Percentiles rank a stretch among this genome's conserved stretches.
Conservation (phyloP, 2,888 invertebrate genomes). For the Orthosia cruda region DNA sequence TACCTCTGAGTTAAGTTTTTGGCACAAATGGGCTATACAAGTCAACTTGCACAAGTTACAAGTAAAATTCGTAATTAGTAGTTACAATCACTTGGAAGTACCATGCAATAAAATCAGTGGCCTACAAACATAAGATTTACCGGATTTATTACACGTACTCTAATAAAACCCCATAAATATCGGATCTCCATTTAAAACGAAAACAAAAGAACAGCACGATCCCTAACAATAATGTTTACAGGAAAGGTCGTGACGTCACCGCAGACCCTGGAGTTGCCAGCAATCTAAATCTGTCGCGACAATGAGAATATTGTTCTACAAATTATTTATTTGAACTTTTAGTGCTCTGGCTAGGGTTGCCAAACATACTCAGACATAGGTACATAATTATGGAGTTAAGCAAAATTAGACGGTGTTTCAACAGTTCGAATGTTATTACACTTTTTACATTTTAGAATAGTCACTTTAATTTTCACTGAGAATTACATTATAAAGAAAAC, state of each 20-base stretch:
- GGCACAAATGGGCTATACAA: neutral
- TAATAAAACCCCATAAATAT: slow-evolving; percentile 56
- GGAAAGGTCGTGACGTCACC: slow-evolving; percentile 66
- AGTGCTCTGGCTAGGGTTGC: slow-evolving; percentile 37
- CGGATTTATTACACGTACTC: slow-evolving; percentile 17
- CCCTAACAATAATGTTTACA: slow-evolving; percentile 65
- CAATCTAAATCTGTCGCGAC: slow-evolving; percentile 72
- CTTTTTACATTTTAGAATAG: too few species aligned
- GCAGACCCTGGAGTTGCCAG: slow-evolving; percentile 66
- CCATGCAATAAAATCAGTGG: neutral
- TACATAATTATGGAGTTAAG: too few species aligned
- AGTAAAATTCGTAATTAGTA: too few species aligned
- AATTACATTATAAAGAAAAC: too few species aligned
- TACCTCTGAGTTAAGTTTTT: too few species aligned
- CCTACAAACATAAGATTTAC: slow-evolving; percentile 9
- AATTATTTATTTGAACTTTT: slow-evolving; percentile 64
- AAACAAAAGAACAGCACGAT: slow-evolving; percentile 52
- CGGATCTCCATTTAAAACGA: slow-evolving; percentile 47
- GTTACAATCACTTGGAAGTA: too few species aligned
- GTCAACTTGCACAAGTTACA: neutral
- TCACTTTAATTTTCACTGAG: too few species aligned
- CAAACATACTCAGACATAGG: too few species aligned
- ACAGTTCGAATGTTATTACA: too few species aligned
- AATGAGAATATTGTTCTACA: slow-evolving; percentile 67
- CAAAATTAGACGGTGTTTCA: too few species aligned